Conservation (phyloP, 2,888 invertebrate species). For the Pollenia amentaria region DNA sequence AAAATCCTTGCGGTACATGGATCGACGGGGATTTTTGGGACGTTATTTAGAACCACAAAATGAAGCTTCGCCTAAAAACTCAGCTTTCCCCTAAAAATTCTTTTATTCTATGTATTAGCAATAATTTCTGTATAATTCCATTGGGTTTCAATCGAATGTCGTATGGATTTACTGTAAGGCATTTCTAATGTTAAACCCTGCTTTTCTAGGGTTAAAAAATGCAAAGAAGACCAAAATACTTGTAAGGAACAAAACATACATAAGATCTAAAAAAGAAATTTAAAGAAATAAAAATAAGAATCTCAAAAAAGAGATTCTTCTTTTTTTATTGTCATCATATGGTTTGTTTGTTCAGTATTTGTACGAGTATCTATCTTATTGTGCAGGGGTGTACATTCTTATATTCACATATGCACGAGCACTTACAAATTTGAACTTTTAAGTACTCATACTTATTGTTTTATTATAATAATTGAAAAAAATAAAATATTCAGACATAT, state of each 20-base stretch:
- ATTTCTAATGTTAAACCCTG: background rate
- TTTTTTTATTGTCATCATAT: slow-evolving; percentile 58
- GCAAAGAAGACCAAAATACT: slow-evolving; percentile 41
- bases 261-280: background rate
- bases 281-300: slow-evolving; percentile 27
- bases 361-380: background rate
- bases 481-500: background rate
- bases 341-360: slow-evolving; percentile 5
- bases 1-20: too few species aligned
- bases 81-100: too few species aligned
- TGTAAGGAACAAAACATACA: slow-evolving; percentile 26
- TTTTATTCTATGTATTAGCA: too few species aligned
- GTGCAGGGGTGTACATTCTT: slow-evolving; percentile 9
- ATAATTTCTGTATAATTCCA: too few species aligned
- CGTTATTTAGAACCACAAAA: too few species aligned
- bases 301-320: slow-evolving; percentile 33
- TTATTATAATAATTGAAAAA: slow-evolving; percentile 46
- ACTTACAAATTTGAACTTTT: slow-evolving; percentile 26
- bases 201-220: background rate
- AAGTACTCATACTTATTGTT: slow-evolving; percentile 48
- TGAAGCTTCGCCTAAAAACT: too few species aligned
- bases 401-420: background rate
- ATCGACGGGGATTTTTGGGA: too few species aligned
- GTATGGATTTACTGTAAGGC: background rate
- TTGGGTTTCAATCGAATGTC: too few species aligned